Base-by-base conservation (phyloP, 2,888 invertebrate genomes). In the Venusia cambrica region DNA sequence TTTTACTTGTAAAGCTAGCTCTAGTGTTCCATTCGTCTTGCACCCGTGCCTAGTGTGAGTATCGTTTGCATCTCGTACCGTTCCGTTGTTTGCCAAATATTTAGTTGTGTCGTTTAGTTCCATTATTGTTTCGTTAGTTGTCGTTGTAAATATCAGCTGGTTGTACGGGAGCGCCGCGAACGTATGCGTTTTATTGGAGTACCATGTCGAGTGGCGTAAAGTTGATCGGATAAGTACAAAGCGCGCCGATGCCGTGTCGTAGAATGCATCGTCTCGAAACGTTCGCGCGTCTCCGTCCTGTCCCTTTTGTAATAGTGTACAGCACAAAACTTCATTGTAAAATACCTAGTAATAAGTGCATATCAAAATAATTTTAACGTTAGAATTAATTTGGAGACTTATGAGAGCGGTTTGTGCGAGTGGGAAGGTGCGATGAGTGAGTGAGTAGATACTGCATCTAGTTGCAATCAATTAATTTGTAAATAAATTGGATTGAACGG, bases 1-100 rank as follows among this genome's bases (percentile, higher is more conserved):
- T 83, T 80, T 75, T 74, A 83, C 78, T 81, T 84, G 81, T 85
- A 84, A 83, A 83, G 81, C 76, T 85, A 84, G 84, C 67, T 77
- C 67, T 84, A 84, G 75, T 72, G 68, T 71, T 60, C 65, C 63
- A 55, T 59, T 58, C 56, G 63, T 63, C 62, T 55, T 63, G 60
- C 60, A 61, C 57, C 58, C 55, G 54, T 51, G 63, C 64, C 62
- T 56, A 51, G 43, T 51, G 57, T 53, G 65, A 60, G 65, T 59
- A 54, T 57, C 57, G 55, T 63, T 64, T 57, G 58, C 64, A 62
- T 62, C 60, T 62, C 67, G 62, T 64, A 54, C 56, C 57, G 62
- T 68, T 65, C 64, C 60, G 65, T 69, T 67, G 62, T 77, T 80
- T 79, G 79, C 80, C 81, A 81, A 80, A 81, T 78, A 80, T 76